Evolutionary conservation across 2,797 vertebrate species (phyloP).

Genomic region (Decapterus maruadsi): DNA sequence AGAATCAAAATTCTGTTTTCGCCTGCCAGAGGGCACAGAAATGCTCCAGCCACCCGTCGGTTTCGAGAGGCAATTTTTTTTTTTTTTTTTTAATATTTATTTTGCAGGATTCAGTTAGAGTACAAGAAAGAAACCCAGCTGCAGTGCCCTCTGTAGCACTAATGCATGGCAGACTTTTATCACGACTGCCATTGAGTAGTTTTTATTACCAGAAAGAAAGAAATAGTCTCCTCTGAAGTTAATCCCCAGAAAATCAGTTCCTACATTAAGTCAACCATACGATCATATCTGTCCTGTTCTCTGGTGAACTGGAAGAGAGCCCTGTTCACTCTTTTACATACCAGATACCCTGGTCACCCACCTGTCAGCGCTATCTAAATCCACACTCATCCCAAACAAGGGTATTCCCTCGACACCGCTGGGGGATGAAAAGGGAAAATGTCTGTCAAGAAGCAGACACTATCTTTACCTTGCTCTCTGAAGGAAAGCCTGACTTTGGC

Average conservation of each 20-base stretch:
- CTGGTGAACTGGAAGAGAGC: constrained; percentile 56
- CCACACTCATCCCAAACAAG: constrained; percentile 54
- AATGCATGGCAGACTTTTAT: constrained; percentile 53
- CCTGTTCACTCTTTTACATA: constrained; percentile 37
- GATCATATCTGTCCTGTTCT: constrained; percentile 56
- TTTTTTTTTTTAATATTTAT: constrained; percentile 21
- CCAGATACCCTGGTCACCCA: constrained; percentile 58
- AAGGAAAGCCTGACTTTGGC: constrained; percentile 58
- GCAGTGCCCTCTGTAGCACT: constrained; percentile 38
- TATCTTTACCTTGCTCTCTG: constrained; percentile 53
- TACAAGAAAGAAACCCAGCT: constrained; percentile 18
- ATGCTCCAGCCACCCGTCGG: constrained; percentile 20
- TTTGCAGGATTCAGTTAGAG: constrained; percentile 37
- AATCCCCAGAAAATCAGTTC: constrained; percentile 63
- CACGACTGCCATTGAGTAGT: constrained; percentile 43
- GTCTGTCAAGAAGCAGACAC: constrained; percentile 29
- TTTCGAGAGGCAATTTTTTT: constrained; percentile 16
- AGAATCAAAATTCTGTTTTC: constrained; percentile 53
- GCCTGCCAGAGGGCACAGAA: constrained; percentile 50
- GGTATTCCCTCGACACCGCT: constrained; percentile 40
- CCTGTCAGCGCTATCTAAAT: constrained; percentile 65
- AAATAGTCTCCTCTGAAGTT: constrained; percentile 57
- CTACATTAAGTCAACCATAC: constrained; percentile 55
- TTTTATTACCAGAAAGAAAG: constrained; percentile 64
- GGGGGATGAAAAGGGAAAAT: constrained; percentile 23